Evolutionary conservation across 2,888 invertebrate species (phyloP), one percentile per base, ranked within the genome.

Genomic region (Eutolmus rufibarbis): DNA sequence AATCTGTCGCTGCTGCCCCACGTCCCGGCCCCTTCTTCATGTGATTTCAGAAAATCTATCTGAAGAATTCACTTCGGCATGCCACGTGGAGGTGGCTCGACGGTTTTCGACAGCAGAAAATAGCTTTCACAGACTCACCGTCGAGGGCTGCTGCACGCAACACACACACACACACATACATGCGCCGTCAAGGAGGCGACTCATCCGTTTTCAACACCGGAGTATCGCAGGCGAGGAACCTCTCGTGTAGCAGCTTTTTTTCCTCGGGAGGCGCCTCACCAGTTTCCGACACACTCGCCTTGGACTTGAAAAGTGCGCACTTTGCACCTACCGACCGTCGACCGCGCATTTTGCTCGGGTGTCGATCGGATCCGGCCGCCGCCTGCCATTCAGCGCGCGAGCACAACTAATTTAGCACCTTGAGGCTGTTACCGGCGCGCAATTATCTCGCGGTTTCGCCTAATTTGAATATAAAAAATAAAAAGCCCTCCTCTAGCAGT

Each of bases 281-380:
- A n/a, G 16, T 85, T 85, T 85, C 74, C 85, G 23, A 85, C 85
- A 74, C 37, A 14, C 46, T 85, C 34, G 85, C 85, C 85, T 85
- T 85, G 85, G 85, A 85, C 85, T 85, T 85, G 85, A 85, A 85
- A 74, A 19, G 31, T 85, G 74, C 43, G 85, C 85, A 85, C 85
- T 74, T 34, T 34, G 34, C 34, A 34, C 34, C 34, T 34, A 34
- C 34, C 34, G 34, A 34, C 7, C 34, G 34, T 34, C 34, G 34
- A 34, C 4, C 34, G 34, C 34, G 34, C 34, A 34, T 4, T 34
- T 34, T 34, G 34, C 31, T 31, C 43, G 28, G 23, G 28, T 46
- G 74, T 9, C 85, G 85, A 23, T 74, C 40, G 66, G 51, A 5
- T n/a, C 12, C 5, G n/a, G 8, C 9, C 34, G 19, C 51, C 8